Percentiles rank a stretch among this genome's conserved stretches.
phyloP scores from a whole-genome alignment of 2,113 vertebrate species.

The Phylloscopus trochiloides region DNA sequence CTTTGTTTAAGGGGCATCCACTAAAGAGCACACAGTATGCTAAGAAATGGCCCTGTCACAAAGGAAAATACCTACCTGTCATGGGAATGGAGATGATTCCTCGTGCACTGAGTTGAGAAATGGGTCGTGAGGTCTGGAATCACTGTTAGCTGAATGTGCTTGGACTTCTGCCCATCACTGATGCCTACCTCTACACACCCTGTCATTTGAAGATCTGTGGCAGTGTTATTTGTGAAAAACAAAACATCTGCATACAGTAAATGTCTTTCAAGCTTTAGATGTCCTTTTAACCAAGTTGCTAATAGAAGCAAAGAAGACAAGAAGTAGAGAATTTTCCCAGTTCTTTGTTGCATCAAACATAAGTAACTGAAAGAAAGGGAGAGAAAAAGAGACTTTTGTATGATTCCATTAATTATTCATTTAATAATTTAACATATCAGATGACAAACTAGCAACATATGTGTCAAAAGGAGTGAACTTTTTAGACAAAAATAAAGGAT shows the following conservation, averaged over 20 bases:
- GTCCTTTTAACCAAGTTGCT: neutral
- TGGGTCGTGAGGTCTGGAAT: neutral
- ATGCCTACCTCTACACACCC: neutral
- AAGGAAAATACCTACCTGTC: neutral
- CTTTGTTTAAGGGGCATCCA: neutral
- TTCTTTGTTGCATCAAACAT: neutral
- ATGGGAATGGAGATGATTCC: neutral
- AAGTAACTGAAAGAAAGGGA: neutral
- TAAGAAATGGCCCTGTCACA: neutral
- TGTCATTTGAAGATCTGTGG: neutral
- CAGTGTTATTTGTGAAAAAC: neutral
- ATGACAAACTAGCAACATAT: neutral
- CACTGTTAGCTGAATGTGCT: neutral
- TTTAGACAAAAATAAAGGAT: neutral
- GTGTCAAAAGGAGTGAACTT: neutral
- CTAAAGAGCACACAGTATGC: neutral
- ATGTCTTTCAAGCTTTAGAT: neutral
- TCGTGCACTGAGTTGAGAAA: neutral
- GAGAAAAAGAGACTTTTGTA: neutral
- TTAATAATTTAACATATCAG: constrained; percentile 14
- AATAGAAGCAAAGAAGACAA: neutral
- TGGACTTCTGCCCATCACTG: neutral
- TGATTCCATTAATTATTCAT: neutral
- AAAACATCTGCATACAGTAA: neutral
- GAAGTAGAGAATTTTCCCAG: neutral